These are phyloP conservation scores for Pectinophora gossypiella DNA, from an alignment of 1,140 invertebrate genomes.

Conservation along the genomic window DNA sequence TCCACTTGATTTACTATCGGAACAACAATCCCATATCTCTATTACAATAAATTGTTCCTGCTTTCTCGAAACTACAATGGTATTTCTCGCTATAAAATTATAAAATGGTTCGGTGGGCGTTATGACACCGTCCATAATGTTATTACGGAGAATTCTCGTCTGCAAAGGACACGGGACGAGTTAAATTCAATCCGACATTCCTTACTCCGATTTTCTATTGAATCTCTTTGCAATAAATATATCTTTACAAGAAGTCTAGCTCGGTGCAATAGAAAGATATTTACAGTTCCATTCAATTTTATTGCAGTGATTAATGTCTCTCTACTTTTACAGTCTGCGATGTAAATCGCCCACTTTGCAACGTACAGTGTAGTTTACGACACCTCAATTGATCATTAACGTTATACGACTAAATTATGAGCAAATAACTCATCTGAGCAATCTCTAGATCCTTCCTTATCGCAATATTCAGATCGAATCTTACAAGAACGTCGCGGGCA, in stretches of 20 bases:
- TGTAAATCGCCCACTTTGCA: slow-evolving; percentile 13
- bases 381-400: slow-evolving; percentile 1
- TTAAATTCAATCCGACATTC: neutral
- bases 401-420: slow-evolving; percentile 2
- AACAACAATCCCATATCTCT: slow-evolving; percentile 5
- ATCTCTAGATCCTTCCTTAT: neutral
- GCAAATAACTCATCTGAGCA: neutral
- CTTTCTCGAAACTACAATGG: neutral
- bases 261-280: slow-evolving; percentile 4
- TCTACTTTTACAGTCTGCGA: neutral
- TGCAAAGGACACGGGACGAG: neutral
- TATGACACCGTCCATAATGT: slow-evolving; percentile 10
- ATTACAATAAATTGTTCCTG: slow-evolving; percentile 9
- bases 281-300: slow-evolving; percentile 24
- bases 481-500: neutral
- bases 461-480: neutral
- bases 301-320: slow-evolving; percentile 20
- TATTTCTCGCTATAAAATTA: slow-evolving; percentile 9
- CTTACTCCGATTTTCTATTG: neutral
- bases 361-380: slow-evolving; percentile 7
- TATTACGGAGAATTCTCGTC: slow-evolving; percentile 11
- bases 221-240: neutral
- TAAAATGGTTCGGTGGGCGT: slow-evolving; percentile 9
- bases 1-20: slow-evolving; percentile 1
- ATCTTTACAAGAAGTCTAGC: slow-evolving; percentile 1